These are phyloP conservation scores for Cynoglossus semilaevis DNA, from an alignment of 2,113 vertebrate genomes.

Conservation along the genomic window DNA sequence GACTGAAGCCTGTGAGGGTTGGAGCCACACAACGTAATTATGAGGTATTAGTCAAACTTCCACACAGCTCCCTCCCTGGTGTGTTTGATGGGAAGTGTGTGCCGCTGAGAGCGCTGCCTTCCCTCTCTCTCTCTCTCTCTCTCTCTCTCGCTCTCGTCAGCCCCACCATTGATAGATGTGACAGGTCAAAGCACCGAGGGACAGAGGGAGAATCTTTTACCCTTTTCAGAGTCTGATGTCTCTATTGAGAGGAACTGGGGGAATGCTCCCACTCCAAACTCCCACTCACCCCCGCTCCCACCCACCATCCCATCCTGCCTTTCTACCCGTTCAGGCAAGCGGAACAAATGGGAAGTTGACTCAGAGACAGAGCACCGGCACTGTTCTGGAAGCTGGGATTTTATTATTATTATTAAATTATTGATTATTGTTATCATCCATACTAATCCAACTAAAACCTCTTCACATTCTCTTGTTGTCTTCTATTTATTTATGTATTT, in stretches of 20 bases:
- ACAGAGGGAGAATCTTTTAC: slow-evolving; percentile 26
- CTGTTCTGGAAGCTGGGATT: slow-evolving; percentile 15
- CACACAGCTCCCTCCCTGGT: slow-evolving; percentile 14
- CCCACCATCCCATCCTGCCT: slow-evolving; percentile 21
- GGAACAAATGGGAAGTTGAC: slow-evolving; percentile 56
- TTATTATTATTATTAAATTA: slow-evolving; percentile 19
- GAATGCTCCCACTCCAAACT: slow-evolving; percentile 25
- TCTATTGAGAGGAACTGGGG: slow-evolving; percentile 40
- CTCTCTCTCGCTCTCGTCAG: slow-evolving; percentile 18
- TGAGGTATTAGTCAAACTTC: slow-evolving; percentile 54
- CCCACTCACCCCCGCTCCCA: background rate
- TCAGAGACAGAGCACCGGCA: slow-evolving; percentile 13
- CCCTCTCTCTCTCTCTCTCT: slow-evolving; percentile 26
- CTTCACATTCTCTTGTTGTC: no score
- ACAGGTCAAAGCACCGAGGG: slow-evolving; percentile 28
- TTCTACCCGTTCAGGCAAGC: slow-evolving; percentile 47
- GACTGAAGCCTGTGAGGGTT: slow-evolving; percentile 41
- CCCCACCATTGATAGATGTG: slow-evolving; percentile 49
- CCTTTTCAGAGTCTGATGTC: slow-evolving; percentile 47
- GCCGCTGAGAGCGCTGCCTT: slow-evolving; percentile 28
- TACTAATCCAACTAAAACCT: no score
- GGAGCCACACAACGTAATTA: slow-evolving; percentile 46
- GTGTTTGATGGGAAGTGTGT: slow-evolving; percentile 11
- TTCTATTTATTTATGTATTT: no score
- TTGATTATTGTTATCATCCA: slow-evolving; percentile 13